Percentiles rank a stretch among this genome's conserved stretches.
These are phyloP conservation scores for Erebia epiphron DNA, from an alignment of 2,888 invertebrate species.

Conservation along the genomic window DNA sequence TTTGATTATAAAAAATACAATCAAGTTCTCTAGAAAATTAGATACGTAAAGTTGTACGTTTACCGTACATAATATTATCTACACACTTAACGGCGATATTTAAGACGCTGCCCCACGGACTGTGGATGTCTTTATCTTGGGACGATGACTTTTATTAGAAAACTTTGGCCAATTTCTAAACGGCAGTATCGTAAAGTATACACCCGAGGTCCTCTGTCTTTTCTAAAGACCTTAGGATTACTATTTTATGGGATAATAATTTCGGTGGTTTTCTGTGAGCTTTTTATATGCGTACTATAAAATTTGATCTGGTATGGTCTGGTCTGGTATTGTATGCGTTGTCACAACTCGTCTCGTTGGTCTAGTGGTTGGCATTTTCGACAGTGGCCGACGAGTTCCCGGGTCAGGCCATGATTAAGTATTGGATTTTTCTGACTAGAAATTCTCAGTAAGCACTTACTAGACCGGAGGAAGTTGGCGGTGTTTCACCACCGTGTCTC, in stretches of 20 bases:
- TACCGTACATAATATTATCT: not conserved
- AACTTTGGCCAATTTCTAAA: constrained; percentile 24
- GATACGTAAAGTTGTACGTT: not conserved
- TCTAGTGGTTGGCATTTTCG: too few species aligned
- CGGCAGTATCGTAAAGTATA: constrained; percentile 21
- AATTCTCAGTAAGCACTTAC: too few species aligned
- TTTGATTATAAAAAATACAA: not conserved
- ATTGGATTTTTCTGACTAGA: too few species aligned
- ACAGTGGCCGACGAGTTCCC: too few species aligned
- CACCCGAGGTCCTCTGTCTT: constrained; percentile 8
- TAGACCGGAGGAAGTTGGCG: too few species aligned
- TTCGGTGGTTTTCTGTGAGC: constrained; percentile 3
- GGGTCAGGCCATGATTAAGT: too few species aligned
- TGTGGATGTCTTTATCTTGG: constrained; percentile 23
- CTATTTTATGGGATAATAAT: constrained; percentile 13
- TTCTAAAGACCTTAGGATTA: constrained; percentile 9
- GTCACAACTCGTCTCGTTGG: too few species aligned
- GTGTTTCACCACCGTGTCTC: too few species aligned
- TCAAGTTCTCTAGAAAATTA: not conserved
- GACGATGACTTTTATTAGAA: constrained; percentile 30
- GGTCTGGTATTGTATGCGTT: too few species aligned
- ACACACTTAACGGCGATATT: constrained; percentile 21
- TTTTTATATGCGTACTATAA: not conserved
- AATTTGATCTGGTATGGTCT: not conserved
- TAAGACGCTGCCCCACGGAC: constrained; percentile 17